A percentile compares a stretch with the other conserved stretches of the same genome.
Conservation (phyloP, 2,888 invertebrate genomes). For the Harmothoe impar region DNA sequence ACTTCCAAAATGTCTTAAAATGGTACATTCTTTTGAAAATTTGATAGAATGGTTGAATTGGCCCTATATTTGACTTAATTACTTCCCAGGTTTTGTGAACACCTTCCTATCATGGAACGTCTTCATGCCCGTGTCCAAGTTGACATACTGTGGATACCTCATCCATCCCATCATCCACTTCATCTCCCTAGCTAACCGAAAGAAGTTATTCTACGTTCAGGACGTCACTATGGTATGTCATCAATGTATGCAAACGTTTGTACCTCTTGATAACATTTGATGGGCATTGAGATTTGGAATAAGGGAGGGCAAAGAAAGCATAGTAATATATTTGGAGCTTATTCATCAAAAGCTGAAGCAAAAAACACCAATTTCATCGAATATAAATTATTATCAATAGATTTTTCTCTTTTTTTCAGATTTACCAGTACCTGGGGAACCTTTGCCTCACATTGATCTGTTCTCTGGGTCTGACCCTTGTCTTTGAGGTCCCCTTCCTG, state of each 20-base stretch:
- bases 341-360: too few species aligned
- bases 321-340: too few species aligned
- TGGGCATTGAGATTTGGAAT: too few species aligned
- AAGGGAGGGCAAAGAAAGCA: too few species aligned
- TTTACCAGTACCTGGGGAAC: constrained; percentile 6
- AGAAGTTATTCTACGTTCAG: not conserved
- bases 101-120: not conserved
- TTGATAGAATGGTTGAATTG: too few species aligned
- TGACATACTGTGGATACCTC: constrained; percentile 7
- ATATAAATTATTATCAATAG: too few species aligned
- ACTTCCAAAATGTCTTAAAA: too few species aligned
- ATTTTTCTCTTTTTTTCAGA: not conserved
- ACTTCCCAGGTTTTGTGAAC: not conserved
- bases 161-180: constrained; percentile 21
- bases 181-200: not conserved
- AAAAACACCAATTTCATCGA: too few species aligned
- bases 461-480: not conserved
- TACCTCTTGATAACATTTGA: too few species aligned
- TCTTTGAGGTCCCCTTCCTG: constrained; percentile 21
- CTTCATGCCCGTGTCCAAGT: not conserved
- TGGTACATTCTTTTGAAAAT: too few species aligned
- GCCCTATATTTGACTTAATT: too few species aligned
- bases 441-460: not conserved
- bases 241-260: too few species aligned
- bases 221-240: not conserved